Evolutionary conservation across 2,888 invertebrate genomes (phyloP).

Genomic region (Chrysomela aeneicollis): DNA sequence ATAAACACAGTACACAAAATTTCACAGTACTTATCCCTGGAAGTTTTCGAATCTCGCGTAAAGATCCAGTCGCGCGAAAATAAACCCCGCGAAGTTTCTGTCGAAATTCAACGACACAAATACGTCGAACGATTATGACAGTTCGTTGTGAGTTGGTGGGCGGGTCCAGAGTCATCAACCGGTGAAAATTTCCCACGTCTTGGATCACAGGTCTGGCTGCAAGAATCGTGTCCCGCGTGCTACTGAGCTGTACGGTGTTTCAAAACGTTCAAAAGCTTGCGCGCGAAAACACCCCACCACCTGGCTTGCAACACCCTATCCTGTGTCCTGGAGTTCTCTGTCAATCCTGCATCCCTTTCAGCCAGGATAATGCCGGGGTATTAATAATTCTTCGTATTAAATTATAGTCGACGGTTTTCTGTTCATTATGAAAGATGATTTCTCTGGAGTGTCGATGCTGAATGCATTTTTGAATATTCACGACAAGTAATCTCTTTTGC

Average conservation of each 20-base stretch:
- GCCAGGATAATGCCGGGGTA: constrained; percentile 32
- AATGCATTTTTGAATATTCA: not conserved
- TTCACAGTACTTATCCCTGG: constrained; percentile 1
- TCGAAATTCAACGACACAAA: not conserved
- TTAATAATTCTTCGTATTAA: constrained; percentile 30
- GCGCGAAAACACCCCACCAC: constrained; percentile 51
- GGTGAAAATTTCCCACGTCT: constrained; percentile 39
- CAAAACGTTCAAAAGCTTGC: constrained; percentile 52
- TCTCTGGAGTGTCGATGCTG: not conserved
- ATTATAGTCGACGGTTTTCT: constrained; percentile 17
- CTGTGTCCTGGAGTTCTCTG: constrained; percentile 37
- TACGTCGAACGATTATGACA: constrained; percentile 14
- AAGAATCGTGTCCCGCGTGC: constrained; percentile 52
- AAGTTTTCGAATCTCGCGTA: constrained; percentile 15
- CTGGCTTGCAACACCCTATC: constrained; percentile 37
- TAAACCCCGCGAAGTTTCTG: constrained; percentile 6
- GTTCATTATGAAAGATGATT: constrained; percentile 9
- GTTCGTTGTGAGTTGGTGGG: constrained; percentile 44
- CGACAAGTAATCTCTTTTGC: too few relatives aligned
- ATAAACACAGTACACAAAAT: constrained; percentile 26
- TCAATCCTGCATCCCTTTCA: constrained; percentile 38
- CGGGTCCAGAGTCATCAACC: constrained; percentile 48
- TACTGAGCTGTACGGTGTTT: constrained; percentile 51
- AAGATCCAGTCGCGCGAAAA: constrained; percentile 20
- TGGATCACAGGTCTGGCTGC: constrained; percentile 36